Evolutionary conservation across 2,113 vertebrate species (phyloP).

Genomic region (Paradoxurus hermaphroditus): DNA sequence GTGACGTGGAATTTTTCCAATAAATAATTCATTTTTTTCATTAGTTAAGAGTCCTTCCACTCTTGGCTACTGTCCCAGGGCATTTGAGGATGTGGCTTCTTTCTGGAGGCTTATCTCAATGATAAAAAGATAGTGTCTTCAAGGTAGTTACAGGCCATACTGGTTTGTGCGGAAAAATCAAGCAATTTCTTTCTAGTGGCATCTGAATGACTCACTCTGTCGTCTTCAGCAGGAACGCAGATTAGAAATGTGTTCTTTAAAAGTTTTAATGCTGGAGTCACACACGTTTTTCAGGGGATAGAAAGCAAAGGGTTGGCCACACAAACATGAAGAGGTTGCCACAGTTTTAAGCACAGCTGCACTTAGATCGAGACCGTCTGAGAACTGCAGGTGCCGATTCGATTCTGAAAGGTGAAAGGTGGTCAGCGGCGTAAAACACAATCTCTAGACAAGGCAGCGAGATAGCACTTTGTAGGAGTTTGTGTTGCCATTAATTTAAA

Average conservation of each 20-base stretch:
- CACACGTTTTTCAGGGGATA: not conserved
- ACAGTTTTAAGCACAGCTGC: not conserved
- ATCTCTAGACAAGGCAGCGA: not conserved
- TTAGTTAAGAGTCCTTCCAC: constrained; percentile 31
- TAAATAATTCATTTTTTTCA: constrained; percentile 27
- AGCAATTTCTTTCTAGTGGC: not conserved
- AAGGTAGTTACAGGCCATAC: not conserved
- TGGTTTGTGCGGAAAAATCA: not conserved
- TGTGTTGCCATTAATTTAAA: not conserved
- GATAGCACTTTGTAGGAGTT: not conserved
- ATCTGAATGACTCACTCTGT: not conserved
- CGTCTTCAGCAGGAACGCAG: constrained; percentile 34
- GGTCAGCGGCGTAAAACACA: not conserved
- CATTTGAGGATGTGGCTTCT: constrained; percentile 18
- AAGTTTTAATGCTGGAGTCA: not conserved
- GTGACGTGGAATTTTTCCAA: constrained; percentile 63
- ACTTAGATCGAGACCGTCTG: not conserved
- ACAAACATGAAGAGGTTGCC: not conserved
- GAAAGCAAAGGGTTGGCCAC: not conserved
- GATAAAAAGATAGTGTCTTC: not conserved
- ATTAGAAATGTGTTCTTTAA: not conserved
- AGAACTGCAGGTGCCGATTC: constrained; percentile 45
- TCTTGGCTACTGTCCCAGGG: not conserved
- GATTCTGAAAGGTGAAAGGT: constrained; percentile 1
- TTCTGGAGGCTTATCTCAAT: not conserved